A percentile compares a stretch with the other conserved stretches of the same genome.
phyloP scores from a whole-genome alignment of 2,797 vertebrate genomes.

The Rhincodon typus region DNA sequence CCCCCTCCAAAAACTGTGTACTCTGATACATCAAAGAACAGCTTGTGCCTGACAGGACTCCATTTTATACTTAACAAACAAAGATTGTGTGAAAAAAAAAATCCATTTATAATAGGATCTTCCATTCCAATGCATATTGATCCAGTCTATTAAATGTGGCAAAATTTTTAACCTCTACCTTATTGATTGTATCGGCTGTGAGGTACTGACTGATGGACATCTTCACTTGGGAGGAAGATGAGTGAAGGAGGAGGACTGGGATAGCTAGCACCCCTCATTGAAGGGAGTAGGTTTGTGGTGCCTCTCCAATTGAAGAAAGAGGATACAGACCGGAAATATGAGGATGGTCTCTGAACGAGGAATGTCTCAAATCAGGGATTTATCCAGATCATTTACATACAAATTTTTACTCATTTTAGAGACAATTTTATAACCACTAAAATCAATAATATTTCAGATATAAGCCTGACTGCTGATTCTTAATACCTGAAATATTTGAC shows the following conservation, averaged over 20 bases:
- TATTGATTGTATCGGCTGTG: not conserved
- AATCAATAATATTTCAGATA: not conserved
- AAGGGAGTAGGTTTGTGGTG: not conserved
- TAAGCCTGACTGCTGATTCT: not conserved
- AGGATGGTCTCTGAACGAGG: not conserved
- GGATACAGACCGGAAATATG: not conserved
- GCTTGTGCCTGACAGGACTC: conserved; percentile 37
- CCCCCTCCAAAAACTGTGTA: not conserved
- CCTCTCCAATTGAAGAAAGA: not conserved
- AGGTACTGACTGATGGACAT: not conserved
- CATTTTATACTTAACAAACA: conserved; percentile 51
- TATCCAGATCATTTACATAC: conserved; percentile 2
- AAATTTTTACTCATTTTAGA: conserved; percentile 33
- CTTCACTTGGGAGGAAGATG: too few species aligned
- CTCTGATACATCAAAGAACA: conserved; percentile 39
- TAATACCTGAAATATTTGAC: not conserved
- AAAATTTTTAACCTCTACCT: conserved; percentile 22
- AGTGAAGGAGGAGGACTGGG: not conserved
- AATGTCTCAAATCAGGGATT: conserved; percentile 25
- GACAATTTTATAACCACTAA: conserved; percentile 33
- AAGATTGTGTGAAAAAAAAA: conserved; percentile 54
- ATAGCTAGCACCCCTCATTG: not conserved
- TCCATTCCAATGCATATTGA: conserved; percentile 4
- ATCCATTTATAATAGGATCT: conserved; percentile 8
- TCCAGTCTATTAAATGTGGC: not conserved